Evolutionary conservation across 2,797 vertebrate species (phyloP).

Genomic region (Coluber constrictor): DNA sequence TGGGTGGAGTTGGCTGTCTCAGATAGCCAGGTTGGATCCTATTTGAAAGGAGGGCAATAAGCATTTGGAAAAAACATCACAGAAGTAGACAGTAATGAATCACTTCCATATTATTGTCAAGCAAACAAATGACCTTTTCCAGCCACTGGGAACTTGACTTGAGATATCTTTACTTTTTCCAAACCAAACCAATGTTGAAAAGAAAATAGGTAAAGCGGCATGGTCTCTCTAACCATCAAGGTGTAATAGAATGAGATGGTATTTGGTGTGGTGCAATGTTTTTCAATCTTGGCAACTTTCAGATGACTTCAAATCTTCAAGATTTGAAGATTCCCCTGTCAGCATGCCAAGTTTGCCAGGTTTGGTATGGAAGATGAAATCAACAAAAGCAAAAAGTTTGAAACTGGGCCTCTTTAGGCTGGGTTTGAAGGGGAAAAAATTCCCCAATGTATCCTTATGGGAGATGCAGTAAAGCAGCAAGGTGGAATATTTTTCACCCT

Average conservation of each 20-base stretch:
- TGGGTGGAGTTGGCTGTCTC: background rate
- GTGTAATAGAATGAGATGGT: background rate
- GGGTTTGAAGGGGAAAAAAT: background rate
- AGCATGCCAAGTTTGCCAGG: background rate
- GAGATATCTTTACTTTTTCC: background rate
- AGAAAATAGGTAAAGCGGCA: background rate
- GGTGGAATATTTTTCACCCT: background rate
- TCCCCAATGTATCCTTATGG: background rate
- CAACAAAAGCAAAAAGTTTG: background rate
- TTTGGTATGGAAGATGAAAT: background rate
- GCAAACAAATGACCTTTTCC: background rate
- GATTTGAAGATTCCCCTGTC: background rate
- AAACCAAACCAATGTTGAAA: background rate
- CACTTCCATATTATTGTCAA: background rate
- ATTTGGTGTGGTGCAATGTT: background rate
- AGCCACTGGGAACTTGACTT: background rate
- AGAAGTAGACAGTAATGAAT: background rate
- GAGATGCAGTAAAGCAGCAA: background rate
- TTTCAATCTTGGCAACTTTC: background rate
- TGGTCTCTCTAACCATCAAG: background rate
- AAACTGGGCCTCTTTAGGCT: background rate
- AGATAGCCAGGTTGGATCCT: background rate
- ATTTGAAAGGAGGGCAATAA: background rate
- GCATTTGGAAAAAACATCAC: background rate
- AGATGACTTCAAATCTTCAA: background rate